A percentile compares a stretch with the other conserved stretches of the same genome.
These are phyloP conservation scores for Etia nguti DNA, from an alignment of 2,113 vertebrate species.

Conservation along the genomic window DNA sequence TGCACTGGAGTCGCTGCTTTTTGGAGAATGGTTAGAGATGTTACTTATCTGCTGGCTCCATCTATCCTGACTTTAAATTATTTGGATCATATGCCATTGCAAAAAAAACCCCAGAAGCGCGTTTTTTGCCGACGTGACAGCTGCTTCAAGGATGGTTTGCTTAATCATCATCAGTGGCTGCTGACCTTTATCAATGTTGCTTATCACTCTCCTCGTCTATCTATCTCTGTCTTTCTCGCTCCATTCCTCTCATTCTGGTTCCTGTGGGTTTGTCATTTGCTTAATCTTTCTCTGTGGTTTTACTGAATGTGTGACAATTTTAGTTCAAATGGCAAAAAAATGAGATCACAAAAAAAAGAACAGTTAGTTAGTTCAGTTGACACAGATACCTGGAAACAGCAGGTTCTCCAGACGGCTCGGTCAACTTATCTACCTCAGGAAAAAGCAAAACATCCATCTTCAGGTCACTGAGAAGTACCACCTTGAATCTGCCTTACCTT, in stretches of 20 bases:
- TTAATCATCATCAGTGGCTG: background rate
- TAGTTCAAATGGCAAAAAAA: background rate
- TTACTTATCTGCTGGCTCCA: accelerated
- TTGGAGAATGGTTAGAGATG: background rate
- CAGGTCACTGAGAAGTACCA: background rate
- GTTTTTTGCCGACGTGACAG: background rate
- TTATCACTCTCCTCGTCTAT: background rate
- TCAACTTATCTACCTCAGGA: background rate
- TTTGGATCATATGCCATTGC: background rate
- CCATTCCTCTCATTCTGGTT: background rate
- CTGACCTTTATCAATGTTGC: background rate
- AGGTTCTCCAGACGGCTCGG: background rate
- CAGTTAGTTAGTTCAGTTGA: background rate
- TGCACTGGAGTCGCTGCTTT: background rate
- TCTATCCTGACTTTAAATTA: background rate
- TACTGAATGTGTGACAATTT: background rate
- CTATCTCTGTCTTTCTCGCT: background rate
- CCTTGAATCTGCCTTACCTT: background rate
- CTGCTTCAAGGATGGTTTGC: background rate
- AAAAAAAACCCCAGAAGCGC: background rate
- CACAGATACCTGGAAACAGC: background rate
- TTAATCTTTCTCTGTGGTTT: background rate
- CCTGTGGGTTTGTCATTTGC: background rate
- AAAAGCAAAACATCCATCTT: background rate
- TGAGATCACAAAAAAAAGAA: background rate